Conservation (phyloP, 2,888 invertebrate genomes). For the Oscheius sp. region DNA sequence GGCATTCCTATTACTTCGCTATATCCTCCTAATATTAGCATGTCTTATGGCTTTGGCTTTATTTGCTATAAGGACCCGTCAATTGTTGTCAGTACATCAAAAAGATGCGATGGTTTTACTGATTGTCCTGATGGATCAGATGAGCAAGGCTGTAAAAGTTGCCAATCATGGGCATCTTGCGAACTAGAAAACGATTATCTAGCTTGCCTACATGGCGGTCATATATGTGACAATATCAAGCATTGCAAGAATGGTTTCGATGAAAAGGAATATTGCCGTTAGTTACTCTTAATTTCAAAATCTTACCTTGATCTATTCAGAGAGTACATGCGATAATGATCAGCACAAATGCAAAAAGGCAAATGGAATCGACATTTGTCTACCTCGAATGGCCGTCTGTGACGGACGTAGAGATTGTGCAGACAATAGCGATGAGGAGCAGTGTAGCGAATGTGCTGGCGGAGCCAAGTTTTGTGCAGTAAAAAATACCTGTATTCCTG, state of each 20-base stretch:
- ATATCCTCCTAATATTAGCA: slow-evolving; percentile 58
- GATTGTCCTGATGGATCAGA: slow-evolving; percentile 61
- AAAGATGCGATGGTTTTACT: slow-evolving; percentile 57
- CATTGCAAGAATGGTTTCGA: slow-evolving; percentile 59
- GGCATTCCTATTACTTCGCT: slow-evolving; percentile 42
- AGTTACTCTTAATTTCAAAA: neutral
- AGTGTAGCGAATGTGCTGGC: slow-evolving; percentile 39
- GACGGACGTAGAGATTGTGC: slow-evolving; percentile 49
- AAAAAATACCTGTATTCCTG: slow-evolving; percentile 46
- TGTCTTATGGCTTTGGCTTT: slow-evolving; percentile 63
- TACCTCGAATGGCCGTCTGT: slow-evolving; percentile 41
- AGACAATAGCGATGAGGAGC: slow-evolving; percentile 45
- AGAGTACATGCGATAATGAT: slow-evolving; percentile 33
- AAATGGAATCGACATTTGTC: slow-evolving; percentile 34
- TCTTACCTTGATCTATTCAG: slow-evolving; percentile 16
- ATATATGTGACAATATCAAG: slow-evolving; percentile 55
- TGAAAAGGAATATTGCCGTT: slow-evolving; percentile 40
- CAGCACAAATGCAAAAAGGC: slow-evolving; percentile 33
- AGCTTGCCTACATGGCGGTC: slow-evolving; percentile 35
- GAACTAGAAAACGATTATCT: neutral
- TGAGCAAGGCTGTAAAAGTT: slow-evolving; percentile 51
- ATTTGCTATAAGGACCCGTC: slow-evolving; percentile 53
- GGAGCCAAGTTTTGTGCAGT: slow-evolving; percentile 54
- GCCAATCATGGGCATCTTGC: slow-evolving; percentile 63
- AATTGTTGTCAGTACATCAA: slow-evolving; percentile 42